Conservation (phyloP, 1,140 invertebrate species). For the Tetramorium alpestre region DNA sequence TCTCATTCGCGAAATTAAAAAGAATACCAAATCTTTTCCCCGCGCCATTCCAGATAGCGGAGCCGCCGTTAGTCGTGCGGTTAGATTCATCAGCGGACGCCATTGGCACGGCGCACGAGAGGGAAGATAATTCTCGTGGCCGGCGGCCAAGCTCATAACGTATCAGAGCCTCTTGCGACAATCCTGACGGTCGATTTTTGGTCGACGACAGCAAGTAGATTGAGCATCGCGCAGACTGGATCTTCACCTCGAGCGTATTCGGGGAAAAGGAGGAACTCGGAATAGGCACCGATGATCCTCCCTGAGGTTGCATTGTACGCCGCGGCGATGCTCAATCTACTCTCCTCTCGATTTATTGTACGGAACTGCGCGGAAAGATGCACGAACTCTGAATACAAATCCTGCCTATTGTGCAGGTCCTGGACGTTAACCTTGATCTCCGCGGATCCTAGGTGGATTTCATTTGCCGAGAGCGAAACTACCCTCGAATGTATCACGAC, state of each 20-base stretch:
- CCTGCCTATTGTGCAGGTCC: slow-evolving; percentile 16
- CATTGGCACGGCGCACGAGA: slow-evolving; percentile 33
- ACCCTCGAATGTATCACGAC: neutral
- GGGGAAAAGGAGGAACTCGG: neutral
- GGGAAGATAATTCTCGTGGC: slow-evolving; percentile 39
- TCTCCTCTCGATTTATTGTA: slow-evolving; percentile 29
- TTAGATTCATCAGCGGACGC: slow-evolving; percentile 50
- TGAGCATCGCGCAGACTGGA: neutral
- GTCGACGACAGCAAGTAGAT: slow-evolving; percentile 24
- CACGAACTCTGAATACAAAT: neutral
- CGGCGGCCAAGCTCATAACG: slow-evolving; percentile 48
- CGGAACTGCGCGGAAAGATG: neutral
- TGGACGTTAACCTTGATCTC: slow-evolving; percentile 36
- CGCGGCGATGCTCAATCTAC: neutral
- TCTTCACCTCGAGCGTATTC: neutral
- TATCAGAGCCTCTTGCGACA: slow-evolving; percentile 18
- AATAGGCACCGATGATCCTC: slow-evolving; percentile 7
- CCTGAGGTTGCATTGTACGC: neutral
- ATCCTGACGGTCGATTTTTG: slow-evolving; percentile 40
- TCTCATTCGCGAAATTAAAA: slow-evolving; percentile 44
- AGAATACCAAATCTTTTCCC: neutral
- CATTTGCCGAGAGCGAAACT: neutral
- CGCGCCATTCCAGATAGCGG: slow-evolving; percentile 24
- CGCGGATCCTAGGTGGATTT: neutral
- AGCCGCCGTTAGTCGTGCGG: slow-evolving; percentile 3